Conservation (phyloP, 2,797 vertebrate species). For the Dicrostonyx torquatus region DNA sequence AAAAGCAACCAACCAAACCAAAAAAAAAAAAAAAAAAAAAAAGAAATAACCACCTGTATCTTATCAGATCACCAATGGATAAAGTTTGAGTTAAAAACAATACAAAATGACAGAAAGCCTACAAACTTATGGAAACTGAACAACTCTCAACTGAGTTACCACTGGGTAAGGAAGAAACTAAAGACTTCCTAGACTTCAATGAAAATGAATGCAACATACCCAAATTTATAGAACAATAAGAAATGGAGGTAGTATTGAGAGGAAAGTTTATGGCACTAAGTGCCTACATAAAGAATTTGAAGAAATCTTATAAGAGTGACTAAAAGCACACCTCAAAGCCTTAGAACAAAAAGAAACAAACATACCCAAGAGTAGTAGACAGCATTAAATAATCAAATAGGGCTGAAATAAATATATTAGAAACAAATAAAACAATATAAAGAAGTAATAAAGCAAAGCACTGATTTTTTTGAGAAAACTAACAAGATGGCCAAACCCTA, state of each 20-base stretch:
- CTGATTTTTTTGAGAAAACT: neutral
- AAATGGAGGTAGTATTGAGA: neutral
- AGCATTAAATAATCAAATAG: neutral
- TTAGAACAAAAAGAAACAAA: neutral
- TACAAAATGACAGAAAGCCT: neutral
- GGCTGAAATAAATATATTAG: neutral
- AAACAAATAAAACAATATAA: neutral
- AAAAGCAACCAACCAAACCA: too few species aligned
- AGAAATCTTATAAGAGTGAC: neutral
- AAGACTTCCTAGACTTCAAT: neutral
- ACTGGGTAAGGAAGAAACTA: neutral
- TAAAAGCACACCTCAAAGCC: neutral
- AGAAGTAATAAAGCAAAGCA: neutral
- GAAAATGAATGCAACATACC: neutral
- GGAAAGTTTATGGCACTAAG: neutral
- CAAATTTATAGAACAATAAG: neutral
- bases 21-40: neutral
- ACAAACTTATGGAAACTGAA: neutral
- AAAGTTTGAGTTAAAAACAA: neutral
- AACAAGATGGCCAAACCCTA: neutral
- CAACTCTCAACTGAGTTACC: neutral
- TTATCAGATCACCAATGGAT: neutral
- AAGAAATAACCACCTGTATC: neutral
- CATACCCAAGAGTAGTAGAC: neutral
- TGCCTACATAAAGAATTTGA: neutral